These are phyloP conservation scores for Zaprionus vittiger DNA, from an alignment of 1,140 invertebrate genomes.

Conservation along the genomic window DNA sequence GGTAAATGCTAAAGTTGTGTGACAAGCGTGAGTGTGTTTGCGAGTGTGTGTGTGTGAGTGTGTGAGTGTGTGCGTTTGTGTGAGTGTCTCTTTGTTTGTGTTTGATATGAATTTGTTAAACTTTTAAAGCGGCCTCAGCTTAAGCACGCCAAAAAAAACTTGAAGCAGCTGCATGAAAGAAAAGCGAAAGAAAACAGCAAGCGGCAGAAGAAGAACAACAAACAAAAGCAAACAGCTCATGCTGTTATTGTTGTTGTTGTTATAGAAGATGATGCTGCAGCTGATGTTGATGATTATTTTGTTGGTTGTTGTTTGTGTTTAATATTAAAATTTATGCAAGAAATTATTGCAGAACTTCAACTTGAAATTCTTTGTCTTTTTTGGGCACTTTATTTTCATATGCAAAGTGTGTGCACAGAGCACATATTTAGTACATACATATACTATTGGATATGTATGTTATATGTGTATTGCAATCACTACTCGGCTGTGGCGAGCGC, in stretches of 20 bases:
- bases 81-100: slow-evolving; percentile 20
- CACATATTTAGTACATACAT: background rate
- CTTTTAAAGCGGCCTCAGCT: background rate
- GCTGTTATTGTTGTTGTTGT: slow-evolving; percentile 2
- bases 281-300: slow-evolving; percentile 3
- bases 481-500: too few species aligned
- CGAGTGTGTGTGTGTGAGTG: slow-evolving; percentile 23
- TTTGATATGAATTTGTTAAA: slow-evolving; percentile 11
- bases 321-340: slow-evolving; percentile 11
- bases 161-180: slow-evolving; percentile 4
- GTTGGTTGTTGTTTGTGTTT: background rate
- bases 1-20: slow-evolving; percentile 25
- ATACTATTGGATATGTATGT: too few species aligned
- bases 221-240: slow-evolving; percentile 1
- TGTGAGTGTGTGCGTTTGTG: slow-evolving; percentile 18
- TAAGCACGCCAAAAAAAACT: background rate
- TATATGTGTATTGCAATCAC: too few species aligned
- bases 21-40: slow-evolving; percentile 14
- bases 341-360: slow-evolving; percentile 8
- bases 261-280: background rate
- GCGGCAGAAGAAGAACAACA: slow-evolving; percentile 1
- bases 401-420: slow-evolving; percentile 22
- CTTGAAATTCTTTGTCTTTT: slow-evolving; percentile 9
- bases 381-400: slow-evolving; percentile 36
- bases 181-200: slow-evolving; percentile 33